Evolutionary conservation across 2,113 vertebrate species (phyloP).

Genomic region (Empidonax alnorum): DNA sequence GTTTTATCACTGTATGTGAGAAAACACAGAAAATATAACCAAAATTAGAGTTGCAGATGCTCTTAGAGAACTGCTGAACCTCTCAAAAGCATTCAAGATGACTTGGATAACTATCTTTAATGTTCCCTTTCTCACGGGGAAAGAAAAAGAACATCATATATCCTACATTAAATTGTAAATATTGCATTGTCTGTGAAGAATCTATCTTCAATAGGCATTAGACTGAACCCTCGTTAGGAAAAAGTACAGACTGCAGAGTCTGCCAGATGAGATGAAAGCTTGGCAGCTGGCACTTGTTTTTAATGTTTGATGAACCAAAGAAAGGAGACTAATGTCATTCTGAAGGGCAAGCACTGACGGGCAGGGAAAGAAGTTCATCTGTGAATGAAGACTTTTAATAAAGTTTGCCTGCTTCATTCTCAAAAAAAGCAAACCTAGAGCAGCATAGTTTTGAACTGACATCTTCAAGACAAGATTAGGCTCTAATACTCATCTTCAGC

Average conservation of each 20-base stretch:
- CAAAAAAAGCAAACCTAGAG: neutral
- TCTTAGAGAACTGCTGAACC: constrained; percentile 2
- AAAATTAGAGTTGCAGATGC: constrained; percentile 13
- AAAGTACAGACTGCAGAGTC: neutral
- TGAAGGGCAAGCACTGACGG: neutral
- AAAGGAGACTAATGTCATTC: neutral
- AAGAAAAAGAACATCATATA: neutral
- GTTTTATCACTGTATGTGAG: neutral
- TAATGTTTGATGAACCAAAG: neutral
- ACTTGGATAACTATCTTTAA: neutral
- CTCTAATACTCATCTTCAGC: neutral
- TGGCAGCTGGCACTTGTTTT: constrained; percentile 14
- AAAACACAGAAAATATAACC: neutral
- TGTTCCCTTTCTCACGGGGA: neutral
- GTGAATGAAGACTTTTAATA: neutral
- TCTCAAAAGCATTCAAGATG: constrained; percentile 32
- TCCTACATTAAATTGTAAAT: constrained; percentile 18
- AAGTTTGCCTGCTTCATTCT: neutral
- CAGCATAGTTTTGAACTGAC: neutral
- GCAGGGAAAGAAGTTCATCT: neutral
- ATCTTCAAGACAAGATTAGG: neutral
- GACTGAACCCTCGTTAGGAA: neutral
- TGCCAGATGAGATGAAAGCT: neutral
- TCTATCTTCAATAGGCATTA: constrained; percentile 1
- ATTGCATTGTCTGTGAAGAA: constrained; percentile 2